Percentiles rank a stretch among this genome's conserved stretches.
These are phyloP conservation scores for Protodeltote pygarga DNA, from an alignment of 2,888 invertebrate genomes.

Conservation along the genomic window DNA sequence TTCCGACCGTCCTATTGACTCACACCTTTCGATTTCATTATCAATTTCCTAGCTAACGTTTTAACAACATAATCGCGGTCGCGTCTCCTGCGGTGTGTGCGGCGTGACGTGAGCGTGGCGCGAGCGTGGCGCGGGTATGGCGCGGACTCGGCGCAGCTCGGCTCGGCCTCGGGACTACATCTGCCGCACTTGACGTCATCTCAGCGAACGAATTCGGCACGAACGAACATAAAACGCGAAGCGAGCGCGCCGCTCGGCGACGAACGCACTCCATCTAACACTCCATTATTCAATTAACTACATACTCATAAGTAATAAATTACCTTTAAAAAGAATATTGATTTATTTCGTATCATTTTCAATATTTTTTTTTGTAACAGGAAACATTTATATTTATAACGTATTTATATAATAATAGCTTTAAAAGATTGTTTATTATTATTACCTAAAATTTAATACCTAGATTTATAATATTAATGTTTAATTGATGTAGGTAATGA, in stretches of 20 bases:
- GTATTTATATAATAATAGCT: slow-evolving; percentile 88
- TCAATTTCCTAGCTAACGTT: slow-evolving; percentile 87
- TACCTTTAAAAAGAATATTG: slow-evolving; percentile 86
- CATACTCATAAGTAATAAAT: slow-evolving; percentile 86
- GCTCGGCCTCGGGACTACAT: slow-evolving; percentile 33
- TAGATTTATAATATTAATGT: slow-evolving; percentile 86
- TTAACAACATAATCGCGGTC: slow-evolving; percentile 85
- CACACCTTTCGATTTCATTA: slow-evolving; percentile 86
- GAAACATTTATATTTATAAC: slow-evolving; percentile 88
- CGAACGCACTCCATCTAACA: slow-evolving; percentile 80
- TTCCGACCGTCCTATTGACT: slow-evolving; percentile 84
- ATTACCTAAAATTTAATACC: slow-evolving; percentile 87
- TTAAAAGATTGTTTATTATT: slow-evolving; percentile 88
- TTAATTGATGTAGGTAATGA: slow-evolving; percentile 86
- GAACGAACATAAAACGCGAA: slow-evolving; percentile 79
- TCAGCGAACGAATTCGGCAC: slow-evolving; percentile 81
- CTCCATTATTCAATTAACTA: slow-evolving; percentile 86
- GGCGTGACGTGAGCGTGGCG: slow-evolving; percentile 50
- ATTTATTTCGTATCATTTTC: slow-evolving; percentile 87
- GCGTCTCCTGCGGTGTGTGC: slow-evolving; percentile 76
- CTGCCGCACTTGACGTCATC: slow-evolving; percentile 62
- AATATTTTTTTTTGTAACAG: slow-evolving; percentile 87
- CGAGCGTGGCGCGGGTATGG: slow-evolving; percentile 50
- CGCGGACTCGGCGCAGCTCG: slow-evolving; percentile 39
- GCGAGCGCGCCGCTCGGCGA: slow-evolving; percentile 77